These are phyloP conservation scores for Agrotis segetum DNA, from an alignment of 2,888 invertebrate species.

Conservation along the genomic window DNA sequence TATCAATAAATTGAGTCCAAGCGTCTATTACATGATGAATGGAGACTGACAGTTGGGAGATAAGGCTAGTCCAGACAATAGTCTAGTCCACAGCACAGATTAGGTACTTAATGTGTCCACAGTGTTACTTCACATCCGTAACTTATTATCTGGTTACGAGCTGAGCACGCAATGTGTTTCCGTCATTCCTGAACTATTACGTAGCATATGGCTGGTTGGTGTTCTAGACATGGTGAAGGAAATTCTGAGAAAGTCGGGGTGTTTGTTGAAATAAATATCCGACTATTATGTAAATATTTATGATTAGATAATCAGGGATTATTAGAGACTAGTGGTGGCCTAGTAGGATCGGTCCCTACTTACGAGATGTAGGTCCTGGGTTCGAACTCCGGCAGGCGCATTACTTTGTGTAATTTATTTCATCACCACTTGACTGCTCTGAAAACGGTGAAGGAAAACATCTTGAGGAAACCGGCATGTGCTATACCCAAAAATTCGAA, in stretches of 20 bases:
- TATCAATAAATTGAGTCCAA: background rate
- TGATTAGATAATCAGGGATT: too few species aligned
- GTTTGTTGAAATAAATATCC: background rate
- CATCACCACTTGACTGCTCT: too few species aligned
- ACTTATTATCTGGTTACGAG: conserved; percentile 20
- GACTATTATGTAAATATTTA: background rate
- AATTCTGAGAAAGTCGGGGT: background rate
- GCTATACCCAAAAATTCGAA: too few species aligned
- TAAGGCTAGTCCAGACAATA: conserved; percentile 28
- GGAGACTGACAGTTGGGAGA: conserved; percentile 28
- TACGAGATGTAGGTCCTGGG: too few species aligned
- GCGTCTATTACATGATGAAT: conserved; percentile 22
- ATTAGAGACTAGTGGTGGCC: too few species aligned
- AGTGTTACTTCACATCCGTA: conserved; percentile 50
- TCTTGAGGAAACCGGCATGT: too few species aligned
- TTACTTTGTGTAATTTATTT: too few species aligned
- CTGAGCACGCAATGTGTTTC: conserved; percentile 17
- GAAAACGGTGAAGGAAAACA: too few species aligned
- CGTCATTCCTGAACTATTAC: conserved; percentile 16
- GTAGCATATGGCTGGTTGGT: background rate
- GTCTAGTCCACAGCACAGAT: background rate
- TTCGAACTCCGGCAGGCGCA: too few species aligned
- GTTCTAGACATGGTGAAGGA: background rate
- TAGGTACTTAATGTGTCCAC: too few species aligned
- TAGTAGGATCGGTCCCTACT: too few species aligned